phyloP scores from a whole-genome alignment of 2,113 vertebrate species.

The Grammomys dolichurus region DNA sequence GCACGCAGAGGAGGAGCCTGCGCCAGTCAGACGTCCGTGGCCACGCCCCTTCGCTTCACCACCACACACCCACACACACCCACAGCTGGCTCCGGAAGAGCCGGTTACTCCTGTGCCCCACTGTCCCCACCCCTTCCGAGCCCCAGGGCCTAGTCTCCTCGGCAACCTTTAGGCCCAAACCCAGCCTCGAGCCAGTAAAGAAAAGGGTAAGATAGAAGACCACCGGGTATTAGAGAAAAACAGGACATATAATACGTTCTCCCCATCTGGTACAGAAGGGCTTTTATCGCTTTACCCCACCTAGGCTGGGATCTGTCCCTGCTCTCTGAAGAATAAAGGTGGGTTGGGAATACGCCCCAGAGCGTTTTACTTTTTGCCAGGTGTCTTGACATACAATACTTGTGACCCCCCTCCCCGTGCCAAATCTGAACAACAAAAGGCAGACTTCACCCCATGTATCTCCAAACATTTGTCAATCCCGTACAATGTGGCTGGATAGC shows the following conservation, averaged over 20 bases:
- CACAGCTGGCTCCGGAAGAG: slow-evolving; percentile 77
- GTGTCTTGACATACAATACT: slow-evolving; percentile 46
- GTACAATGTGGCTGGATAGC: slow-evolving; percentile 31
- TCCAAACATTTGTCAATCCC: slow-evolving; percentile 64
- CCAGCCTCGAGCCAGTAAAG: not conserved
- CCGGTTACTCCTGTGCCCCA: slow-evolving; percentile 81
- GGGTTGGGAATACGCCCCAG: slow-evolving; percentile 30
- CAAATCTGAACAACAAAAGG: slow-evolving; percentile 57
- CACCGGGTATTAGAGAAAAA: slow-evolving; percentile 38
- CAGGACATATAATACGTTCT: not conserved
- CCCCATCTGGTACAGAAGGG: not conserved
- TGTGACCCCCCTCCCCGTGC: slow-evolving; percentile 4
- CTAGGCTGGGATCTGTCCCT: slow-evolving; percentile 5
- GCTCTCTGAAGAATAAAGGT: not conserved
- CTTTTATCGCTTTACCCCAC: not conserved
- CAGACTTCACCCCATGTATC: slow-evolving; percentile 63
- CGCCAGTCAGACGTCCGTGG: slow-evolving; percentile 41
- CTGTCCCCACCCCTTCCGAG: slow-evolving; percentile 80
- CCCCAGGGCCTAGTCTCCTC: slow-evolving; percentile 76
- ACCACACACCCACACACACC: slow-evolving; percentile 77
- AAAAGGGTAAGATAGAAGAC: not conserved
- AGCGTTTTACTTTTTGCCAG: slow-evolving; percentile 60
- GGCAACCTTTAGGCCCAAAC: slow-evolving; percentile 65
- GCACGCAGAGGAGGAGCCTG: slow-evolving; percentile 53
- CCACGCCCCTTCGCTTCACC: slow-evolving; percentile 63